Percentiles rank a stretch among this genome's conserved stretches.
Evolutionary conservation across 2,113 vertebrate genomes (phyloP).

Genomic region (Cinclus mexicanus): DNA sequence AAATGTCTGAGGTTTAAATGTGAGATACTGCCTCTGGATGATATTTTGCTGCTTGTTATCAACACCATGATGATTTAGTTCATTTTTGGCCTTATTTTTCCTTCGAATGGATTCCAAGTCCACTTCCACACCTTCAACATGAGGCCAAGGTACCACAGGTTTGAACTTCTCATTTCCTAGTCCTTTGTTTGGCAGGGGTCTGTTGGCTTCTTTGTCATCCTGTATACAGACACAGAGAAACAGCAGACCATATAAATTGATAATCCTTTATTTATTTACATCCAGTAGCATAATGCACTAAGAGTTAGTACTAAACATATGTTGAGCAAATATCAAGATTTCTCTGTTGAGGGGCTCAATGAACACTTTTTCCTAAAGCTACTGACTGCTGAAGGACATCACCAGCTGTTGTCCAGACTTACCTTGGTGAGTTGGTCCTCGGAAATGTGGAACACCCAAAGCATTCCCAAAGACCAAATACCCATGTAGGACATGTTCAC

Average conservation of each 20-base stretch:
- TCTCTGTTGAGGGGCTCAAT: neutral
- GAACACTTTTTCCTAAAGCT: neutral
- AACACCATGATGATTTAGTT: conserved; percentile 69
- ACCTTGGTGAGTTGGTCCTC: neutral
- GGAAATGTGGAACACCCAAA: neutral
- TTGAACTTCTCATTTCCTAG: conserved; percentile 85
- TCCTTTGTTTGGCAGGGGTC: conserved; percentile 74
- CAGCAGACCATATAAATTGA: conserved; percentile 29
- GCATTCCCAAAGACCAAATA: neutral
- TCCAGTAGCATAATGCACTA: neutral
- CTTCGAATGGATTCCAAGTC: conserved; percentile 92
- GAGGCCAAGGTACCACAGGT: conserved; percentile 96
- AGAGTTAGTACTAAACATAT: neutral
- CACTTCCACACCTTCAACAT: conserved; percentile 96
- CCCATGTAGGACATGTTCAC: fast-evolving
- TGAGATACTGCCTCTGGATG: conserved; percentile 92
- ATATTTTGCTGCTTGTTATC: conserved; percentile 83
- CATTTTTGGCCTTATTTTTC: conserved; percentile 83
- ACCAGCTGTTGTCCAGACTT: neutral
- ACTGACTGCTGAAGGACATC: neutral
- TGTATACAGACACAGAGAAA: conserved; percentile 62
- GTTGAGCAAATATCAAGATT: neutral
- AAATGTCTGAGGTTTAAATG: conserved; percentile 90
- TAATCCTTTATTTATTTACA: neutral
- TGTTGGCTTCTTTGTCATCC: conserved; percentile 79